Evolutionary conservation across 2,797 vertebrate species (phyloP).

Genomic region (Lepilemur septentrionalis): DNA sequence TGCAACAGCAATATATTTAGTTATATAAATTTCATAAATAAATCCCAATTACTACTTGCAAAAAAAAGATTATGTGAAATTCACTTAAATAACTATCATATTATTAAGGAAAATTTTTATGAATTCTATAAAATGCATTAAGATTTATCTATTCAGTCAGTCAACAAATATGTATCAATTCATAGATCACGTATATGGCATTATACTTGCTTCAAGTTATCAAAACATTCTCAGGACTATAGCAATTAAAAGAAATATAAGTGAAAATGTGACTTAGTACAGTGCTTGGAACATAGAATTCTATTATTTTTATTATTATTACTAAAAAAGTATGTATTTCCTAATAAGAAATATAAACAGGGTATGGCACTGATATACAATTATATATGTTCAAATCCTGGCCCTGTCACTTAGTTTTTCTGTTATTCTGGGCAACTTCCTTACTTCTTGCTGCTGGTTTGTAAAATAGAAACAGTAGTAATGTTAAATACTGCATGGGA

Average conservation of each 20-base stretch:
- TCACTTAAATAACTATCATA: not conserved
- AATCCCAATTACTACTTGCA: not conserved
- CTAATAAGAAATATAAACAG: not conserved
- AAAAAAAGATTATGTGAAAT: not conserved
- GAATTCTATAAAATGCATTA: not conserved
- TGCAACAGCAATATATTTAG: not conserved
- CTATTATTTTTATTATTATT: not conserved
- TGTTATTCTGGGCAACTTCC: not conserved
- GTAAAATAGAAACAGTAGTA: not conserved
- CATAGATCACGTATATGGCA: not conserved
- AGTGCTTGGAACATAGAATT: not conserved
- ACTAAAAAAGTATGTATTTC: not conserved
- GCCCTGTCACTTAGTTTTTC: not conserved
- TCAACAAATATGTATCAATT: not conserved
- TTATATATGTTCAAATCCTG: not conserved
- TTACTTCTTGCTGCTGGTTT: not conserved
- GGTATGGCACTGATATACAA: not conserved
- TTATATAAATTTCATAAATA: not conserved
- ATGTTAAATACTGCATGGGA: not conserved
- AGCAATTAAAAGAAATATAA: not conserved
- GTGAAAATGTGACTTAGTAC: not conserved
- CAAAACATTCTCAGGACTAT: not conserved
- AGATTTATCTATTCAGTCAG: not conserved
- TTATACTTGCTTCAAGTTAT: not conserved
- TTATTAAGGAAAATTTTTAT: not conserved